Conservation (phyloP, 2,113 vertebrate species). For the Nyctereutes procyonoides region DNA sequence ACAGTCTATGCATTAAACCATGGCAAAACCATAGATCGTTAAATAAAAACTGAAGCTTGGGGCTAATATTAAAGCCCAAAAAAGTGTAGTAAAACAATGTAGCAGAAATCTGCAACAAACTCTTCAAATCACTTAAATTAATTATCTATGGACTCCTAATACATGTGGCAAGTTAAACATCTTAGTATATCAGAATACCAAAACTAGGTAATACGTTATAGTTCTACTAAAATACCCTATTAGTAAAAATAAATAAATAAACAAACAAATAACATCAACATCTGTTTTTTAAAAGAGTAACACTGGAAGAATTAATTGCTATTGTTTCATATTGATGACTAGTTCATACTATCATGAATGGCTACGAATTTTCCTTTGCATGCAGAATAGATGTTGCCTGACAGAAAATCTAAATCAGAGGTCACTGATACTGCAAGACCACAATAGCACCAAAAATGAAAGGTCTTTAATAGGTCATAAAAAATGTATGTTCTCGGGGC, state of each 20-base stretch:
- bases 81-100: not conserved
- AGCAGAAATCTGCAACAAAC: conserved; percentile 29
- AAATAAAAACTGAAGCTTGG: conserved; percentile 31
- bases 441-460: not conserved
- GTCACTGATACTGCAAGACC: not conserved
- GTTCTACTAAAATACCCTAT: not conserved
- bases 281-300: conserved; percentile 37
- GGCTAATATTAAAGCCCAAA: not conserved
- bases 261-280: not conserved
- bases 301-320: not conserved
- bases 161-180: not conserved
- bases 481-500: not conserved
- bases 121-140: conserved; percentile 30
- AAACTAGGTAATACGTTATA: conserved; percentile 11
- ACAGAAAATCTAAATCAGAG: not conserved
- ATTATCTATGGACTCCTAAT: not conserved
- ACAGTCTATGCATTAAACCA: not conserved
- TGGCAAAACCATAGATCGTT: not conserved
- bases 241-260: not conserved
- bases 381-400: not conserved
- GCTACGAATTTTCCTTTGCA: conserved; percentile 21
- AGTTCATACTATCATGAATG: conserved; percentile 15
- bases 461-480: conserved; percentile 31
- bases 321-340: not conserved
- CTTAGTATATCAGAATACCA: not conserved